Evolutionary conservation across 2,888 invertebrate genomes (phyloP), one percentile per base, ranked within the genome.

Genomic region (Tethea ocularis): DNA sequence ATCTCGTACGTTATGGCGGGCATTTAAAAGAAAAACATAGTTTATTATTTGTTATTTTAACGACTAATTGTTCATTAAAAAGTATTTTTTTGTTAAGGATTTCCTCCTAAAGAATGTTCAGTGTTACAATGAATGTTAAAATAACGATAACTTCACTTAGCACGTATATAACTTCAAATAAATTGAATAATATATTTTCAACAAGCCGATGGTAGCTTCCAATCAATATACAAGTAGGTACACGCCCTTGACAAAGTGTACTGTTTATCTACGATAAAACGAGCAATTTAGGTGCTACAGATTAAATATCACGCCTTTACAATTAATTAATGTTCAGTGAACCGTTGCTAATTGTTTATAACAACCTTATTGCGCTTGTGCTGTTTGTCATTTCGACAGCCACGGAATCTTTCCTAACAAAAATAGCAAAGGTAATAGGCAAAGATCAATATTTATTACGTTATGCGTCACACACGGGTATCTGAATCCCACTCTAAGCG

Each of bases 281-380:
- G 68, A 77, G 69, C 80, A 84, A 86, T 88, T 84, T 82, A 69
- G 78, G 68, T 70, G 64, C 64, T 66, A 63, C 73, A 83, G 85
- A 88, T 88, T 85, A 85, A 86, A 87, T 86, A 84, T 83, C 84
- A 75, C 64, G 72, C 83, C 80, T 85, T 86, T 84, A 83, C 70
- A 69, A 73, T 76, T 83, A 86, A 89, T 89, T 88, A 88, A 83
- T 66, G 78, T 69, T 76, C 80, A 74, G 66, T 79, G 77, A 82
- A 81, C 79, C 84, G 75, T 77, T 54, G 62, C 80, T 87, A 85
- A 87, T 88, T 85, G 80, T 67, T 64, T 75, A 69, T 68, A 62
- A 61, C 63, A 10, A 29, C 29, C 33, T 33, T 13, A 13, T 64
- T 64, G 59, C 62, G 63, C 53, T 57, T 54, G 3, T 59, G 57